Percentiles rank a stretch among this genome's conserved stretches.
phyloP scores from a whole-genome alignment of 2,797 vertebrate genomes.

The Scleropages formosus region DNA sequence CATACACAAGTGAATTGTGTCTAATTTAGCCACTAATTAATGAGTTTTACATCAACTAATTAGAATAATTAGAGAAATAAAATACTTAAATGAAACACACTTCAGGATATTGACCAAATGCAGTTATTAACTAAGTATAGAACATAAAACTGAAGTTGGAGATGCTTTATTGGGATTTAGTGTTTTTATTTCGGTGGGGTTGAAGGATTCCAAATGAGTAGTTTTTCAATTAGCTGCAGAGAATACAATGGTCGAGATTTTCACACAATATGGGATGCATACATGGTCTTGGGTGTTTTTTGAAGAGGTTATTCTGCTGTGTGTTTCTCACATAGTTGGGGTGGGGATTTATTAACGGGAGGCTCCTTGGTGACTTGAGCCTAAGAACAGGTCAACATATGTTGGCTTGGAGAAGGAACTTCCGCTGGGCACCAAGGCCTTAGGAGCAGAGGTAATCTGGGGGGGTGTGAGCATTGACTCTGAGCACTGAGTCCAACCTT shows the following conservation, averaged over 20 bases:
- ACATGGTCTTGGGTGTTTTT: background rate
- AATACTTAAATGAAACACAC: background rate
- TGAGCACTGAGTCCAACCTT: background rate
- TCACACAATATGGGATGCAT: background rate
- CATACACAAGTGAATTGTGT: background rate
- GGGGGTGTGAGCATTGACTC: background rate
- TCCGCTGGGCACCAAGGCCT: background rate
- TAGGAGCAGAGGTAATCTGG: background rate
- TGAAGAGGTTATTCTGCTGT: too few relatives aligned
- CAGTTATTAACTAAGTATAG: slow-evolving; percentile 9
- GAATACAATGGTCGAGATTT: background rate
- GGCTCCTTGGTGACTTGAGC: background rate
- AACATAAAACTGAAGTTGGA: too few relatives aligned
- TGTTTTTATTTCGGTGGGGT: too few relatives aligned
- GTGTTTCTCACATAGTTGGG: too few relatives aligned
- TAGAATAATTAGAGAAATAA: background rate
- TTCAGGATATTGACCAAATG: background rate
- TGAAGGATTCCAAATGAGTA: background rate
- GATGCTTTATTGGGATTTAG: too few relatives aligned
- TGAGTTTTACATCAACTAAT: background rate
- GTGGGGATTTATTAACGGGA: background rate
- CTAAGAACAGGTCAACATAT: background rate
- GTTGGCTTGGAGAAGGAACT: background rate
- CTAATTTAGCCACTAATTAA: slow-evolving; percentile 9
- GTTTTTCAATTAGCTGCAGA: background rate